Evolutionary conservation across 2,888 invertebrate genomes (phyloP), one percentile per base, ranked within the genome.

Genomic region (Mechanitis mazaeus): DNA sequence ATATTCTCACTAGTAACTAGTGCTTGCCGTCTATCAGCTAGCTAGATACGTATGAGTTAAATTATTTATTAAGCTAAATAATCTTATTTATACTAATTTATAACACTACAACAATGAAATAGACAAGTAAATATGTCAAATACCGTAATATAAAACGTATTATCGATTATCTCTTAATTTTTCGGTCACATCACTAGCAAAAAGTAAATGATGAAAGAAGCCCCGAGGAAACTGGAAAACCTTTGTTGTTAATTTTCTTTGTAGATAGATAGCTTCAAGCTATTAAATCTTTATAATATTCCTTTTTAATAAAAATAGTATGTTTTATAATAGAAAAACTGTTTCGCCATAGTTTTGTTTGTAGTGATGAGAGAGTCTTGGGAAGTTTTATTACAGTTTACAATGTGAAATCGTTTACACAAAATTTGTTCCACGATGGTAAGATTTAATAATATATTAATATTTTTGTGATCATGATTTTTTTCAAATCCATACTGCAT

Each of bases 361-460:
- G 56, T 50, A 63, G 54, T 55, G 64, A 45, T 47, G 61, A 45
- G 50, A 45, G 50, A 58, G 38, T 59, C 63, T 33, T 50, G 58
- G 63, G 20, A 20, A 20, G 20, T 20, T 20, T 20, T 61, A 67
- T 64, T 64, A 62, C 70, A 71, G 71, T 76, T 75, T 74, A 82
- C 72, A 72, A 83, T 84, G 81, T 79, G 78, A 82, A 79, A 76
- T 77, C 73, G 75, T 50, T 50, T 31, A 50, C 7, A 31, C 31
- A 31, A 50, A 7, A 9, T 73, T 75, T 77, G 72, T 74, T 73
- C 74, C 72, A 75, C 69, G 73, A 80, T 80, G 80, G 83, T 83
- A 66, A 79, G 84, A 77, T 63, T 73, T 71, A 69, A 58, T 58
- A 31, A 55, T 53, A 58, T 59, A 60, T 65, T 61, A 31, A 63